Conservation (phyloP, 2,888 invertebrate species). For the Sphecodes monilicornis region DNA sequence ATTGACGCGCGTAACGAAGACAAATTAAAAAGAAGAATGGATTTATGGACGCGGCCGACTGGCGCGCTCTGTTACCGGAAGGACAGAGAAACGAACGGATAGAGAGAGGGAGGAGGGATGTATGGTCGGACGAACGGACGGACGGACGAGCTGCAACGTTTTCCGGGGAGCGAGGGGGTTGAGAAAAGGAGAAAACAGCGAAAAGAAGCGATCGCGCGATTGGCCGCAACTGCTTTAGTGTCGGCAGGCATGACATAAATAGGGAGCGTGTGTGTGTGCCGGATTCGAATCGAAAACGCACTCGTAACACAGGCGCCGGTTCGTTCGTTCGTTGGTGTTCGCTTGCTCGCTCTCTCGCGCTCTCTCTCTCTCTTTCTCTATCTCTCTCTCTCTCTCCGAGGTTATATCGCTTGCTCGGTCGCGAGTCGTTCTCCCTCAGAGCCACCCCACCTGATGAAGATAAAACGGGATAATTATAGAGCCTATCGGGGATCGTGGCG, state of each 20-base stretch:
- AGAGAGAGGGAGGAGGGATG: background rate
- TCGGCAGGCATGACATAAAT: constrained; percentile 13
- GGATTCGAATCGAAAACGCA: constrained; percentile 65
- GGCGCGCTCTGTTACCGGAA: background rate
- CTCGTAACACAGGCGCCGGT: background rate
- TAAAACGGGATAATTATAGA: constrained; percentile 83
- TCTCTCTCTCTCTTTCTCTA: background rate
- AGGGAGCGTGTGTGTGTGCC: constrained; percentile 49
- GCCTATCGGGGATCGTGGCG: constrained; percentile 81
- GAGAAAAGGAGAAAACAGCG: background rate
- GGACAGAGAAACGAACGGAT: background rate
- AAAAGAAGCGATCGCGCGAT: background rate
- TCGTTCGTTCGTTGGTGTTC: background rate
- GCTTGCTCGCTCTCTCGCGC: background rate
- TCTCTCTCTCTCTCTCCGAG: background rate
- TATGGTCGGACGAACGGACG: background rate
- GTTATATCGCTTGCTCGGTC: constrained; percentile 67
- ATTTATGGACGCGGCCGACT: constrained; percentile 21
- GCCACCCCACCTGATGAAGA: constrained; percentile 79
- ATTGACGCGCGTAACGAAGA: constrained; percentile 70
- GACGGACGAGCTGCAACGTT: background rate
- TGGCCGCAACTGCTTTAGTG: constrained; percentile 2
- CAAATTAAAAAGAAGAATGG: constrained; percentile 62
- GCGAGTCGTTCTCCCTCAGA: constrained; percentile 60
- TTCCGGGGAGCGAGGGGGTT: background rate